phyloP scores from a whole-genome alignment of 2,888 invertebrate genomes.

The Mellilla xanthometata region DNA sequence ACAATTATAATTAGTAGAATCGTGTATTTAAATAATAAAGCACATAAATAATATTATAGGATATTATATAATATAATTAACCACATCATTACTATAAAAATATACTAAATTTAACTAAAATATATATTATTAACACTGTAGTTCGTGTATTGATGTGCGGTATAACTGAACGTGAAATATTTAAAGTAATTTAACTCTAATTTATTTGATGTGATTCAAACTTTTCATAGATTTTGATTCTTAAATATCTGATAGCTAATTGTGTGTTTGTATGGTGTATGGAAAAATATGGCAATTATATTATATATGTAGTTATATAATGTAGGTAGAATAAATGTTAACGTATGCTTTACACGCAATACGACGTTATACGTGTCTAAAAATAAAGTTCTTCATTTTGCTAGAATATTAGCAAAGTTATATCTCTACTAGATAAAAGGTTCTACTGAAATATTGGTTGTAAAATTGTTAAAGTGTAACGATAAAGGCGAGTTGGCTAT shows the following conservation, averaged over 20 bases:
- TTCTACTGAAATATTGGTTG: no score
- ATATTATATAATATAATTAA: conserved; percentile 2
- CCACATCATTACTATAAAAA: conserved; percentile 1
- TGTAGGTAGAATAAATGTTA: background rate
- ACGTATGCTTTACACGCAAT: conserved; percentile 2
- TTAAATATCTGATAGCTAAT: conserved; percentile 18
- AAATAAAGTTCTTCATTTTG: background rate
- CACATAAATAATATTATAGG: background rate
- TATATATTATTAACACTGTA: conserved; percentile 5
- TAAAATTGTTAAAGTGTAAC: no score
- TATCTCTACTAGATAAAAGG: no score
- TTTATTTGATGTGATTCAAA: conserved; percentile 23
- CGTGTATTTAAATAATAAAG: no score
- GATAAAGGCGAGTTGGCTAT: no score
- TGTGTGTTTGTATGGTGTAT: conserved; percentile 11
- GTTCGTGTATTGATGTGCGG: conserved; percentile 24
- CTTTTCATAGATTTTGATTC: conserved; percentile 19
- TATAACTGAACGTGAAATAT: conserved; percentile 19
- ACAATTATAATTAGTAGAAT: background rate
- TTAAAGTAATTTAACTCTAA: conserved; percentile 5
- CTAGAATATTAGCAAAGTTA: conserved; percentile 3
- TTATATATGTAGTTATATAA: no score
- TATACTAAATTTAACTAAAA: conserved; percentile 1
- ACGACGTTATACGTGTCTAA: conserved; percentile 1
- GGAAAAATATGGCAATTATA: background rate